Evolutionary conservation across 2,888 invertebrate species (phyloP).

Genomic region (Colostygia pectinataria): DNA sequence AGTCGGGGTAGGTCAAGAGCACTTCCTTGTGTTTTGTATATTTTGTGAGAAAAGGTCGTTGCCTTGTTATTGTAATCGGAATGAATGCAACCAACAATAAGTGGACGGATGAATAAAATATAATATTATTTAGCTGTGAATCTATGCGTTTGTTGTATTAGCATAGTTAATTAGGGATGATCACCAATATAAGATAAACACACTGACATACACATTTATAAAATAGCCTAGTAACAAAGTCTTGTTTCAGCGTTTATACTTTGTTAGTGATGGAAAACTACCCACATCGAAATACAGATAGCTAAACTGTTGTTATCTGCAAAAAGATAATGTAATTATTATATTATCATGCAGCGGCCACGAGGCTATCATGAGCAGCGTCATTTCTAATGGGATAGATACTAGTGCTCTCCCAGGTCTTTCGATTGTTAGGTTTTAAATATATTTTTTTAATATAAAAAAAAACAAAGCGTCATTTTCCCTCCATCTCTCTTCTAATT

Average conservation of each 20-base stretch:
- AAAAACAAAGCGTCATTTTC: no score
- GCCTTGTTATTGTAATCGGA: slow-evolving; percentile 4
- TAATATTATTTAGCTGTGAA: neutral
- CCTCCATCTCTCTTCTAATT: no score
- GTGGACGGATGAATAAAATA: neutral
- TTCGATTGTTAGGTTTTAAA: neutral
- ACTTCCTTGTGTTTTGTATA: slow-evolving; percentile 24
- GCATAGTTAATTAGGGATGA: neutral
- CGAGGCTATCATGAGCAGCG: slow-evolving; percentile 33
- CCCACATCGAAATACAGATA: slow-evolving; percentile 44
- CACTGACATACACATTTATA: neutral
- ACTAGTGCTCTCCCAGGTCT: slow-evolving; percentile 1
- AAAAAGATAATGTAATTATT: slow-evolving; percentile 8
- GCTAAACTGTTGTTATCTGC: slow-evolving; percentile 28
- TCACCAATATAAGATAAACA: neutral
- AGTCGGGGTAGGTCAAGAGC: slow-evolving; percentile 30
- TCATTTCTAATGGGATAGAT: slow-evolving; percentile 16
- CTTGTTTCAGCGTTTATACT: no score
- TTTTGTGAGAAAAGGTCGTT: slow-evolving; percentile 17
- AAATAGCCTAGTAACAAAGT: no score
- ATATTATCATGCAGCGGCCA: slow-evolving; percentile 24
- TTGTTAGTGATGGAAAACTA: slow-evolving; percentile 39
- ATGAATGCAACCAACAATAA: slow-evolving; percentile 2
- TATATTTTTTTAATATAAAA: no score
- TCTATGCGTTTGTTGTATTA: neutral